These are phyloP conservation scores for Spheniscus mendiculus DNA, from an alignment of 2,113 vertebrate species.

Conservation along the genomic window DNA sequence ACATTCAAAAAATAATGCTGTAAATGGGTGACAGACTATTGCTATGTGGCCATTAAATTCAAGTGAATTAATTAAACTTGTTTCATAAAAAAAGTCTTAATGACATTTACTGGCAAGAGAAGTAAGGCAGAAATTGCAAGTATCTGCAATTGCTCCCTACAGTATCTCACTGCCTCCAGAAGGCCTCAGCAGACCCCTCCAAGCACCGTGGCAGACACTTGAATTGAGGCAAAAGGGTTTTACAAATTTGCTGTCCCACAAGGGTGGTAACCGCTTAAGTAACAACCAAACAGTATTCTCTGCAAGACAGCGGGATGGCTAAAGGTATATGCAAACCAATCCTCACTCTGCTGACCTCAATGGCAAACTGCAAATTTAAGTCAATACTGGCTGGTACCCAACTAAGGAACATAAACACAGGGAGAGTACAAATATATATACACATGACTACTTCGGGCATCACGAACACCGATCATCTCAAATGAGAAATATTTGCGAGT, in stretches of 20 bases:
- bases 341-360: not conserved
- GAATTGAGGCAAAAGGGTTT: not conserved
- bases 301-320: not conserved
- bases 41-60: constrained; percentile 56
- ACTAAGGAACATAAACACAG: not conserved
- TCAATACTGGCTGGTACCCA: not conserved
- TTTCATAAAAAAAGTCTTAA: constrained; percentile 63
- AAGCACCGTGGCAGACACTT: not conserved
- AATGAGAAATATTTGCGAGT: not conserved
- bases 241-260: not conserved
- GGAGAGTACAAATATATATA: not conserved
- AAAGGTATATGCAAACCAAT: not conserved
- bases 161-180: not conserved
- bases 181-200: not conserved
- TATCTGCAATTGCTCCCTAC: not conserved
- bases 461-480: not conserved
- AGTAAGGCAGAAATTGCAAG: constrained; percentile 23
- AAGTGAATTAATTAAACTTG: constrained; percentile 59
- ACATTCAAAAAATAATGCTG: constrained; percentile 48
- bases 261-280: not conserved
- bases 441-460: not conserved
- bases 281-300: not conserved
- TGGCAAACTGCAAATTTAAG: not conserved
- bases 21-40: constrained; percentile 60
- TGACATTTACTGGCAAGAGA: constrained; percentile 37